phyloP scores from a whole-genome alignment of 2,113 vertebrate species.

The Psittacara wagleri region DNA sequence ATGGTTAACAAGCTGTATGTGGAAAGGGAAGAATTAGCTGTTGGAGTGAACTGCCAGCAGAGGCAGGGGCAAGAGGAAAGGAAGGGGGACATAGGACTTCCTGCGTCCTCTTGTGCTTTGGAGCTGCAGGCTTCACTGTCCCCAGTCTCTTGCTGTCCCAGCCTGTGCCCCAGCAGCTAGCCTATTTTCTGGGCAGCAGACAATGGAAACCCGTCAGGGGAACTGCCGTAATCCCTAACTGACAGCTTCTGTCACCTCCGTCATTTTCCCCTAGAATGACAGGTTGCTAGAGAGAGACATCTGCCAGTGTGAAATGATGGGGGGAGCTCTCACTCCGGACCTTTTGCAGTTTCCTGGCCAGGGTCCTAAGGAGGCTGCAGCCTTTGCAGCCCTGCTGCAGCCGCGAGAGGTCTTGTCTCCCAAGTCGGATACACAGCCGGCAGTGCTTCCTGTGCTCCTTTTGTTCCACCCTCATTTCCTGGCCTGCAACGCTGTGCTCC shows the following conservation, averaged over 20 bases:
- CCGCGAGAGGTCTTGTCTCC: neutral
- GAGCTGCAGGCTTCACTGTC: neutral
- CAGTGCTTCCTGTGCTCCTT: slow-evolving; percentile 20
- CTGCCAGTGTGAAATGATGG: neutral
- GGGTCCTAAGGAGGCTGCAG: neutral
- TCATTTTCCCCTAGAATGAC: neutral
- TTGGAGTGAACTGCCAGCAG: neutral
- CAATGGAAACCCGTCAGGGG: neutral
- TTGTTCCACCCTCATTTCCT: slow-evolving; percentile 55
- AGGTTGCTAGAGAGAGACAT: slow-evolving; percentile 14
- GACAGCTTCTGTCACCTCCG: neutral
- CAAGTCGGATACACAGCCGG: neutral
- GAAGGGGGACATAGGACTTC: neutral
- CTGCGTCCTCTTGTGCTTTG: neutral
- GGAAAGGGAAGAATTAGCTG: neutral
- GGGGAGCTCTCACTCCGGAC: neutral
- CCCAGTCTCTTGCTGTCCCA: neutral
- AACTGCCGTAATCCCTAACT: neutral
- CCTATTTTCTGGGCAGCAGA: neutral
- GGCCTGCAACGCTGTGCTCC: neutral
- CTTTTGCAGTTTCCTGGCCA: slow-evolving; percentile 16
- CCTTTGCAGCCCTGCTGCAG: neutral
- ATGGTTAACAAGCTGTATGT: neutral
- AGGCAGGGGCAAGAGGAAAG: neutral
- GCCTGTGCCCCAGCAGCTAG: neutral